Evolutionary conservation across 1,140 invertebrate genomes (phyloP).

Genomic region (Pteromalus puparum): DNA sequence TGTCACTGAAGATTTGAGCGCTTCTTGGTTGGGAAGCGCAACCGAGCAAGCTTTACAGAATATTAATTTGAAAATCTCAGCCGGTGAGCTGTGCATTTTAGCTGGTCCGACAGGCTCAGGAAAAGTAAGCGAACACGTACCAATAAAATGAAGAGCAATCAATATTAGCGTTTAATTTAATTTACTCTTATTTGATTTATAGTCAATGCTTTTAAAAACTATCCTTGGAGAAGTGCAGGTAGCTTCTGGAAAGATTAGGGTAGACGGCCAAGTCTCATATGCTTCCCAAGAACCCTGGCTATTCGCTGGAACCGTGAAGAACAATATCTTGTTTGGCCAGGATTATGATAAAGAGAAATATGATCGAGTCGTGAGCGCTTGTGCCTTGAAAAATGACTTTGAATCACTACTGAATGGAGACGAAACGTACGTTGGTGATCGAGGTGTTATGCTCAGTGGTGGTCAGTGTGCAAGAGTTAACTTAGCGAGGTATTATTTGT

Average conservation of each 20-base stretch:
- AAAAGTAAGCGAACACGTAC: slow-evolving; percentile 74
- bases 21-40: slow-evolving; percentile 78
- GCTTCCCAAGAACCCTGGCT: slow-evolving; percentile 87
- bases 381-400: slow-evolving; percentile 4
- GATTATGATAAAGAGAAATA: slow-evolving; percentile 82
- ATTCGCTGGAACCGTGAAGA: slow-evolving; percentile 81
- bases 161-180: background rate
- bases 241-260: background rate
- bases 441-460: background rate
- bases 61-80: slow-evolving; percentile 77
- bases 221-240: background rate
- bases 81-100: slow-evolving; percentile 82
- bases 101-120: slow-evolving; percentile 87
- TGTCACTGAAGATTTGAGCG: slow-evolving; percentile 54
- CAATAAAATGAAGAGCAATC: background rate
- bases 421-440: background rate
- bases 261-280: slow-evolving; percentile 77
- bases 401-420: background rate
- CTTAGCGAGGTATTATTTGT: background rate
- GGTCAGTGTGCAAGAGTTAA: background rate
- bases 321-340: slow-evolving; percentile 90
- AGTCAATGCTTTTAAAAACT: slow-evolving; percentile 71
- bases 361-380: slow-evolving; percentile 6
- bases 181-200: slow-evolving; percentile 70
- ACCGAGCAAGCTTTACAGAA: slow-evolving; percentile 79